Evolutionary conservation across 2,797 vertebrate genomes (phyloP), one percentile per base, ranked within the genome.

Genomic region (Pantherophis alleghaniensis): DNA sequence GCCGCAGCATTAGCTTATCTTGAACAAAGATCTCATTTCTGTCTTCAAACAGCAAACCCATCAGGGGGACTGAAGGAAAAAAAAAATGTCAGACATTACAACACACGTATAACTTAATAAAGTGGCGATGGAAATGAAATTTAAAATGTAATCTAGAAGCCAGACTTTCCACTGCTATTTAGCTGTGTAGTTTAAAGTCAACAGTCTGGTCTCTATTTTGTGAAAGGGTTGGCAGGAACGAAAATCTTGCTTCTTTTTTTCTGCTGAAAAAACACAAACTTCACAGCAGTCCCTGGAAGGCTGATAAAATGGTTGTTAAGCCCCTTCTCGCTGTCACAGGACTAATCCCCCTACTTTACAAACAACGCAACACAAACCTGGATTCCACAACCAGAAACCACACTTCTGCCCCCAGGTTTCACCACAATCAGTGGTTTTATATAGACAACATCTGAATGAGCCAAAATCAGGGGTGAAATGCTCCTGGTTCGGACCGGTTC

Each of bases 21-120:
- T n/a, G 56, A 37, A 89, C 88, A 94, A 42, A 92, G 95, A 94
- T 90, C 24, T 94, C 95, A 94, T 90, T 93, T 60, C 88, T 4
- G 90, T 91, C 79, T 94, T 93, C 37, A 91, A 51, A 92, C 88
- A 79, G 4, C 92, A 42, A 91, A 20, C 0, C 0, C 13, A 90
- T 94, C 22, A 5, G 0, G 0, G 0, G 93, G 18, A 91, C n/a
- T 92, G 93, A 92, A 57, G 3, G 9, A 90, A 2, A 10, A 94
- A 94, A 94, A 94, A 92, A 94, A 24, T 32, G 57, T 91, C 86
- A 94, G 86, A 91, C 91, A 86, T 88, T 89, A 79, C 87, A 91
- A 86, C 66, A 63, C 66, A 53, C 37, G 2, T 83, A 79, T 57
- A 92, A 83, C 86, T 91, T 92, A 91, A 92, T 94, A 57, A 91